phyloP scores from a whole-genome alignment of 2,113 vertebrate species.

The Zapornia atra region DNA sequence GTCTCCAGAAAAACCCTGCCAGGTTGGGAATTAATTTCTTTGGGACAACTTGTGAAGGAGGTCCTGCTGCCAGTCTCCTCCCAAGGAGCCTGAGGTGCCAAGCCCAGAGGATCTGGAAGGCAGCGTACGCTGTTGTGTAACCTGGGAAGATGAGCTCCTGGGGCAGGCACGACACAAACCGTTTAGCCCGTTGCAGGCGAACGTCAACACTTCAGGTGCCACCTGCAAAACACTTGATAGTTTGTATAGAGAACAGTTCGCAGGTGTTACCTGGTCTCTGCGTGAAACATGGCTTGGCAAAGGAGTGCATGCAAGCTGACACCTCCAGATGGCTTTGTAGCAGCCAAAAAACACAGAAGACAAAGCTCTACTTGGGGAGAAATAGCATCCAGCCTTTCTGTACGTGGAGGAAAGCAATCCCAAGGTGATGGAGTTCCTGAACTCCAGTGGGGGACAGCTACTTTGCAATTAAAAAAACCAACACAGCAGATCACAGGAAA shows the following conservation, averaged over 20 bases:
- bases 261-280: constrained; percentile 21
- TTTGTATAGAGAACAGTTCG: background rate
- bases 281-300: background rate
- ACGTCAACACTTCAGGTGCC: background rate
- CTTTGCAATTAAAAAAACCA: background rate
- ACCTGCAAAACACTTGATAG: background rate
- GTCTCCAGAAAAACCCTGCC: background rate
- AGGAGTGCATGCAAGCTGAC: background rate
- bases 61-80: background rate
- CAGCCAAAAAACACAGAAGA: background rate
- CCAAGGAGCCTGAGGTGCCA: background rate
- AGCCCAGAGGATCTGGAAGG: background rate
- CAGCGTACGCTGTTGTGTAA: background rate
- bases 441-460: background rate
- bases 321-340: background rate
- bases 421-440: background rate
- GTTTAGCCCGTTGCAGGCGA: background rate
- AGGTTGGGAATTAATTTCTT: background rate
- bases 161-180: background rate
- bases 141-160: background rate
- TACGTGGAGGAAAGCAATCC: fast-evolving
- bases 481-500: background rate
- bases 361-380: background rate
- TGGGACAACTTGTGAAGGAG: background rate
- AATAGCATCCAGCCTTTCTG: background rate